Conservation (phyloP, 2,888 invertebrate species). For the Drosophila koepferae region DNA sequence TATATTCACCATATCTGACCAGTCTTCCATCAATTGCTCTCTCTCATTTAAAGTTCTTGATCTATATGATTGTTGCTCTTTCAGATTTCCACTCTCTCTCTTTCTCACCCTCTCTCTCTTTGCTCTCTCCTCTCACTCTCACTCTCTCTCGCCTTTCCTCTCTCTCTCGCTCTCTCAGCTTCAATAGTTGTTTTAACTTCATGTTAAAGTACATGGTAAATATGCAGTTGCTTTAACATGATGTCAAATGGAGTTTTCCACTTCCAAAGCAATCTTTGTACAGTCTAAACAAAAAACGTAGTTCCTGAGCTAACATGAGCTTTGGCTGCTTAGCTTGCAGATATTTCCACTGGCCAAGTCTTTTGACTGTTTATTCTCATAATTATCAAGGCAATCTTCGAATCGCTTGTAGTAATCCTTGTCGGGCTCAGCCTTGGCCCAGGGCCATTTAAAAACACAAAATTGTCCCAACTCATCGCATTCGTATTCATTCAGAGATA, state of each 20-base stretch:
- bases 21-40: not conserved
- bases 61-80: not conserved
- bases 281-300: not conserved
- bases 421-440: slow-evolving; percentile 6
- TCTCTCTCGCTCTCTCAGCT: too few relatives aligned
- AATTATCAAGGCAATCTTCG: slow-evolving; percentile 17
- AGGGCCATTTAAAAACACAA: slow-evolving; percentile 38
- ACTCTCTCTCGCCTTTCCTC: not conserved
- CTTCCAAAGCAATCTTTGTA: not conserved
- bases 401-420: not conserved
- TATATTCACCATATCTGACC: not conserved
- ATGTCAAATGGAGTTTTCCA: not conserved
- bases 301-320: not conserved
- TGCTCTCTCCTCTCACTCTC: too few relatives aligned
- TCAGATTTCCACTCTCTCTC: not conserved
- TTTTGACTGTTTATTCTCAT: not conserved
- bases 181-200: not conserved
- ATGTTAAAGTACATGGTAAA: not conserved
- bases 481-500: slow-evolving; percentile 29
- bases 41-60: not conserved
- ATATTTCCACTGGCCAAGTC: not conserved
- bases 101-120: too few relatives aligned
- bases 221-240: not conserved
- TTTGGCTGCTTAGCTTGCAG: not conserved
- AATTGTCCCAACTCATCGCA: not conserved